A percentile compares a stretch with the other conserved stretches of the same genome.
These are phyloP conservation scores for Oncorhynchus mykiss DNA, from an alignment of 2,113 vertebrate species.

Conservation along the genomic window DNA sequence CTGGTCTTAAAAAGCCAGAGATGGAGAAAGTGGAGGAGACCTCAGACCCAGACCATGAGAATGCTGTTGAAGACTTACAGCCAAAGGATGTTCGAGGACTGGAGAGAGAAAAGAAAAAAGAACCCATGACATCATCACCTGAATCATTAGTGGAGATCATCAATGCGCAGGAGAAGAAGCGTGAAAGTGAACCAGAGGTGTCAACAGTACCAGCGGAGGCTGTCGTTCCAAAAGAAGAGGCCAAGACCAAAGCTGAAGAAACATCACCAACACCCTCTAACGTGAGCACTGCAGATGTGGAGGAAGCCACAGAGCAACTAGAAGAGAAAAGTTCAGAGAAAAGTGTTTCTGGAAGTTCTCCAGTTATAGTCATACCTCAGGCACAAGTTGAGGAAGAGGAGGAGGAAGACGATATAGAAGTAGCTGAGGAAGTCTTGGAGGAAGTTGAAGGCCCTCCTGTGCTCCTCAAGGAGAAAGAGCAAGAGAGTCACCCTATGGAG, in stretches of 20 bases:
- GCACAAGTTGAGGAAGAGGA: conserved; percentile 63
- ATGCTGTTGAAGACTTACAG: not conserved
- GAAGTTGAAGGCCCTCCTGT: conserved; percentile 26
- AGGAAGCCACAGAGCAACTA: conserved; percentile 22
- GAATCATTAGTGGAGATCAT: conserved; percentile 15
- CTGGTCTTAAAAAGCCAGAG: conserved; percentile 1
- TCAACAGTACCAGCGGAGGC: conserved; percentile 11
- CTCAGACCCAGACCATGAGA: conserved; percentile 4
- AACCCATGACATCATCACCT: not conserved
- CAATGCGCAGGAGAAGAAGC: conserved; percentile 17
- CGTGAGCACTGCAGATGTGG: conserved; percentile 23
- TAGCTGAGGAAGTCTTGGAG: conserved; percentile 59
- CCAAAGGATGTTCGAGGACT: conserved; percentile 1
- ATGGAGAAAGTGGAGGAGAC: conserved; percentile 14
- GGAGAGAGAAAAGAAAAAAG: not conserved
- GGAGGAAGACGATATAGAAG: conserved; percentile 61
- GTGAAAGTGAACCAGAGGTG: not conserved
- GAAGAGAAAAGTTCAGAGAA: conserved; percentile 22
- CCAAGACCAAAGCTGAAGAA: not conserved
- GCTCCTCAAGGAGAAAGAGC: not conserved
- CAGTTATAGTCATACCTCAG: conserved; percentile 69
- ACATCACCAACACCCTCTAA: not conserved
- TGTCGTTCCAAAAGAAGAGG: not conserved
- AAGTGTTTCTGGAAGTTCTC: conserved; percentile 12
- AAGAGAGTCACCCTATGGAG: not conserved